Evolutionary conservation across 2,113 vertebrate species (phyloP), one percentile per base, ranked within the genome.

Genomic region (Eudyptes chrysolophus): DNA sequence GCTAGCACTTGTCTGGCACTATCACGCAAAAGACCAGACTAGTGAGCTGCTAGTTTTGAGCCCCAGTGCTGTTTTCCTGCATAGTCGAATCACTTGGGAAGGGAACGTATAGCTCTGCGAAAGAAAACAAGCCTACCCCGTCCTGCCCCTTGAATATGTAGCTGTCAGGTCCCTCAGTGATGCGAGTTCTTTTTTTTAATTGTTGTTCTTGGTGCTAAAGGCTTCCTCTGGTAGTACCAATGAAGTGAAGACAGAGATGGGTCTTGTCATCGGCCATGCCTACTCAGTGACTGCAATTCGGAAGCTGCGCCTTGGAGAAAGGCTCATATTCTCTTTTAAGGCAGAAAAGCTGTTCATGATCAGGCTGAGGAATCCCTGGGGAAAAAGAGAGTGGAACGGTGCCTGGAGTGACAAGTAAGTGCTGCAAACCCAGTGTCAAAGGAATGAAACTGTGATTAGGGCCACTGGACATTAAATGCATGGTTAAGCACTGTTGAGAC

Each of bases 321-420:
- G 98, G 52, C 97, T 99, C 30, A 2, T 98, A 11, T 97, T 98
- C 34, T 98, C 97, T 89, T 98, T 99, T 64, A 98, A 98, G 75
- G 97, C 98, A 9, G 98, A 99, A 82, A 99, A 99, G 72, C 95
- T 99, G 12, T 98, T 99, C 62, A 98, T 99, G 98, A 96, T 99
- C 95, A 98, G 99, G 84, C 98, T 99, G 98, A 99, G 99, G 95
- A 99, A 99, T 64, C 99, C 99, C 26, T 98, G 99, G 99, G 99
- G 99, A 34, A 98, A 98, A 69, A 99, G 89, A 3, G 99, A 99
- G 92, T 99, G 99, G 99, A 99, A 97, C 0, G 99, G 99, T 1
- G 80, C 99, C 32, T 99, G 99, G 99, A 99, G 99, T 6, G 99
- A 99, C 98, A 98, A 97, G 99, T 99, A 93, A 98, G 99, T 81